phyloP scores from a whole-genome alignment of 2,797 vertebrate species.

The Takifugu rubripes region DNA sequence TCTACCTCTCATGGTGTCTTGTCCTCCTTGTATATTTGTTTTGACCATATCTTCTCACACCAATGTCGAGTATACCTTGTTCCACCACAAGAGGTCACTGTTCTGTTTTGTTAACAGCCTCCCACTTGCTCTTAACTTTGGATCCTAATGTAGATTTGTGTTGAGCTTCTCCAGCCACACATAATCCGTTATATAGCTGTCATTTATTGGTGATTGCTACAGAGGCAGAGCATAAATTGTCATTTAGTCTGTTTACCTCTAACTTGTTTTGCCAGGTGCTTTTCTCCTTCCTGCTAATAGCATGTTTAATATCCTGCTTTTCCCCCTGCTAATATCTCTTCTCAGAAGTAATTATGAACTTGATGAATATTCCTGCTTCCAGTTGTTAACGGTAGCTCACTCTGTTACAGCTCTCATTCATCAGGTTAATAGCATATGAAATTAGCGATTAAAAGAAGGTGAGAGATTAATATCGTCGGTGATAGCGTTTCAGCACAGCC shows the following conservation, averaged over 20 bases:
- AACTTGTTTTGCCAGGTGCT: conserved; percentile 13
- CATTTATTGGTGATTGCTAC: no score
- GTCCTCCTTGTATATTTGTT: no score
- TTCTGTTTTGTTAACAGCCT: conserved; percentile 13
- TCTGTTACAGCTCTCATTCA: conserved; percentile 62
- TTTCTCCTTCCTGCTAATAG: conserved; percentile 17
- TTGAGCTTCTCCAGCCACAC: neutral
- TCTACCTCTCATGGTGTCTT: no score
- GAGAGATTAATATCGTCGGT: conserved; percentile 62
- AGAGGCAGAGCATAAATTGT: neutral
- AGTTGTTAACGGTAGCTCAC: conserved; percentile 60
- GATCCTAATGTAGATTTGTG: conserved; percentile 2
- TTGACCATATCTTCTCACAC: no score
- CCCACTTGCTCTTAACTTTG: conserved; percentile 6
- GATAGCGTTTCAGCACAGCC: conserved; percentile 53
- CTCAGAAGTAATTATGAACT: conserved; percentile 40
- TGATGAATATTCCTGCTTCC: conserved; percentile 57
- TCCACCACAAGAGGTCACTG: conserved; percentile 43
- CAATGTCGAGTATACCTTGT: neutral
- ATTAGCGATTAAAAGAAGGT: conserved; percentile 55
- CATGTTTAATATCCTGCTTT: neutral
- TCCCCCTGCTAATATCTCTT: conserved; percentile 28
- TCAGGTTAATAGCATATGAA: conserved; percentile 62
- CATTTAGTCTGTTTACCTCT: neutral
- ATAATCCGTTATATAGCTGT: neutral